phyloP scores from a whole-genome alignment of 37 sponge, comb jelly and placozoan species.

The Aphrocallistes beatrix region DNA sequence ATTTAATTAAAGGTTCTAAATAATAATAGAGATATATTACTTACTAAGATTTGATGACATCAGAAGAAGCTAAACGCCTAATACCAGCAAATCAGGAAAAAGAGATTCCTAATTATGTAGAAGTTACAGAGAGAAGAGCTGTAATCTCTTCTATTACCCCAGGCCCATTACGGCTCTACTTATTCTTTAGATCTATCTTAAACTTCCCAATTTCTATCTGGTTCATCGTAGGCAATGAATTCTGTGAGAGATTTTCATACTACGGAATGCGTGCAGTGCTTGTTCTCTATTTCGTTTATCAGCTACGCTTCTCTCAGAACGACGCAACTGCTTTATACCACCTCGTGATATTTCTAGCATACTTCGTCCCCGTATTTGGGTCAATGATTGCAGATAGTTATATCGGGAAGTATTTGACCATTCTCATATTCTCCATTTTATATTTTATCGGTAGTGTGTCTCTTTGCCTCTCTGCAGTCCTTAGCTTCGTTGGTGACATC shows the following conservation, averaged over 20 bases:
- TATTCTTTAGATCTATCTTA: not conserved
- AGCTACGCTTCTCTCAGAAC: conserved; percentile 47
- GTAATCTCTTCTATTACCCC: no score
- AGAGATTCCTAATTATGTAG: no score
- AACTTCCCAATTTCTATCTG: conserved; percentile 58
- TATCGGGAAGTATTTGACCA: conserved; percentile 92
- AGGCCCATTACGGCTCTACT: no score
- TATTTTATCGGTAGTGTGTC: conserved; percentile 70
- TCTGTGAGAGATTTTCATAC: conserved; percentile 97
- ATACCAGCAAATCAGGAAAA: no score
- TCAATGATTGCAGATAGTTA: conserved; percentile 91
- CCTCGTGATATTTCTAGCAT: conserved; percentile 74
- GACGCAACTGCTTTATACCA: conserved; percentile 81
- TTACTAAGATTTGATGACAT: no score
- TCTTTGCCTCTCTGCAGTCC: conserved; percentile 75
- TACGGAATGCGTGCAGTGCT: conserved; percentile 98
- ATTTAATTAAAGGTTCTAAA: no score
- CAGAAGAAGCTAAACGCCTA: no score
- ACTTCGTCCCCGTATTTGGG: conserved; percentile 73
- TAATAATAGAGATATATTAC: no score
- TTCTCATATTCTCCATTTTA: conserved; percentile 71
- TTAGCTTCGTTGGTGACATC: conserved; percentile 15
- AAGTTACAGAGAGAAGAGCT: no score
- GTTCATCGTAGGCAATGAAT: conserved; percentile 97
- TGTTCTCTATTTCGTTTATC: conserved; percentile 48